These are phyloP conservation scores for Nerophis lumbriciformis DNA, from an alignment of 2,113 vertebrate species.

Conservation along the genomic window DNA sequence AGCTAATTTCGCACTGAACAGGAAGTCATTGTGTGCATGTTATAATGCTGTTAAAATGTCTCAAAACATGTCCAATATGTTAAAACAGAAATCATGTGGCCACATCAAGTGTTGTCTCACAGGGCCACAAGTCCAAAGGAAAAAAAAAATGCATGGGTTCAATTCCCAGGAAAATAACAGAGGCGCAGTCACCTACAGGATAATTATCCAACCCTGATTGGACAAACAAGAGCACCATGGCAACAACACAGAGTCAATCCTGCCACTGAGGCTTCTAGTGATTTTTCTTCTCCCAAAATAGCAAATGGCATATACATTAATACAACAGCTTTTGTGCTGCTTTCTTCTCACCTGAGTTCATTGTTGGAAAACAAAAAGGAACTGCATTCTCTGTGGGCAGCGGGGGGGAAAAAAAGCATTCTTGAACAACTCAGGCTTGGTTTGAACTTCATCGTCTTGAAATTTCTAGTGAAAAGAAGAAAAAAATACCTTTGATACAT, in stretches of 20 bases:
- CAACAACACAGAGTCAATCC: conserved; percentile 18
- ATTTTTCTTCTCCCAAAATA: background rate
- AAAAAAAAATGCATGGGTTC: background rate
- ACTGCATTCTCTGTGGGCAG: background rate
- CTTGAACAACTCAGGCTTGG: background rate
- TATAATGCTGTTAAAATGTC: too few species aligned
- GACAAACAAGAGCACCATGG: conserved; percentile 22
- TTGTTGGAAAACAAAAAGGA: conserved; percentile 18
- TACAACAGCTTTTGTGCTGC: background rate
- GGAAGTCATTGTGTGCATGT: too few species aligned
- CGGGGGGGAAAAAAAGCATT: background rate
- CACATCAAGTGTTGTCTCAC: background rate
- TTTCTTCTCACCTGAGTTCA: conserved; percentile 36
- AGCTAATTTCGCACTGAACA: too few species aligned
- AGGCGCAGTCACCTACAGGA: conserved; percentile 20
- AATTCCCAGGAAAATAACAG: conserved; percentile 14
- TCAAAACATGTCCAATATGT: too few species aligned
- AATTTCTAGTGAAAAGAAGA: background rate
- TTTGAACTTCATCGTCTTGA: conserved; percentile 7
- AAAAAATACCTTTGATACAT: background rate
- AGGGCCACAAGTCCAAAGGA: background rate
- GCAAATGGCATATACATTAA: background rate
- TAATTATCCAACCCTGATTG: conserved; percentile 21
- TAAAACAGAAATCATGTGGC: too few species aligned
- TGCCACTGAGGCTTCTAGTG: conserved; percentile 7